phyloP scores from a whole-genome alignment of 2,888 invertebrate species.

The Perizoma flavofasciatum region DNA sequence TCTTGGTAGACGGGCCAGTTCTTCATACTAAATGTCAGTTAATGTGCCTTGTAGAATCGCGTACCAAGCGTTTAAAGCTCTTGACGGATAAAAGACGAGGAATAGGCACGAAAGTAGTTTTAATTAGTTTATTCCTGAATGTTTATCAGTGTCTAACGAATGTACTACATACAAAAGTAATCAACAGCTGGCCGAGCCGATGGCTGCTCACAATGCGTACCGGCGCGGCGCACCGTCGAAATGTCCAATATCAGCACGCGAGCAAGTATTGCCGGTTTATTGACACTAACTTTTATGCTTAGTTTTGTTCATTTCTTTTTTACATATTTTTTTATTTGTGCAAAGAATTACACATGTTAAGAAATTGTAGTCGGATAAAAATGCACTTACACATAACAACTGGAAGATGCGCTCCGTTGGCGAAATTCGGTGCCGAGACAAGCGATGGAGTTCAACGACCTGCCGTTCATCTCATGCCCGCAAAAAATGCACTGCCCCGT shows the following conservation, averaged over 20 bases:
- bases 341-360: conserved; percentile 12
- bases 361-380: conserved; percentile 30
- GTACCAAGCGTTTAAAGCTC: conserved; percentile 59
- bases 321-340: conserved; percentile 6
- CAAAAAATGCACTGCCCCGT: conserved; percentile 82
- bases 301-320: conserved; percentile 16
- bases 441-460: conserved; percentile 72
- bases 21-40: conserved; percentile 52
- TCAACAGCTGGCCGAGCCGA: conserved; percentile 57
- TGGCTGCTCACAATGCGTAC: conserved; percentile 67
- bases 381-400: conserved; percentile 37
- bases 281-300: conserved; percentile 38
- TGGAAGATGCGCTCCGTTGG: conserved; percentile 72
- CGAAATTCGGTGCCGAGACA: conserved; percentile 74
- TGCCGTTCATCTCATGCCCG: conserved; percentile 73
- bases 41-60: conserved; percentile 56
- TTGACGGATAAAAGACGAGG: conserved; percentile 54
- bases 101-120: conserved; percentile 56
- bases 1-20: conserved; percentile 52
- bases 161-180: conserved; percentile 51
- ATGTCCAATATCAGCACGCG: conserved; percentile 51
- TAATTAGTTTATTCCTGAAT: conserved; percentile 64
- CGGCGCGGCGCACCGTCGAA: conserved; percentile 37
- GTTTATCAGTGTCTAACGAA: conserved; percentile 61
- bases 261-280: conserved; percentile 43